phyloP scores from a whole-genome alignment of 2,797 vertebrate genomes.

The Peromyscus eremicus region DNA sequence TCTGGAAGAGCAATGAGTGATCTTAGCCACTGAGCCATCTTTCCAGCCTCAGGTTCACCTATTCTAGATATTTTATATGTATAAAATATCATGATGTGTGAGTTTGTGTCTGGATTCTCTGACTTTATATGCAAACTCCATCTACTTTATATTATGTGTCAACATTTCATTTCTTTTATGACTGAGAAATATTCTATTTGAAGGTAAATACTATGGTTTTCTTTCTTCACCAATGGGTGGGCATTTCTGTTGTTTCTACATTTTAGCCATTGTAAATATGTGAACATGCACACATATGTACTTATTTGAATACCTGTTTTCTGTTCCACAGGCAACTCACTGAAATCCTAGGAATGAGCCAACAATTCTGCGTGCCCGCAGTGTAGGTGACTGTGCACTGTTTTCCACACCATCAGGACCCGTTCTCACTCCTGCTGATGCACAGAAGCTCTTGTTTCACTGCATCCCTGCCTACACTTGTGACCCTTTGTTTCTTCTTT shows the following conservation, averaged over 20 bases:
- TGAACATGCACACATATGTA: background rate
- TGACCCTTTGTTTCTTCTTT: background rate
- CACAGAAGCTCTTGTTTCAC: background rate
- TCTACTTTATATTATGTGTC: background rate
- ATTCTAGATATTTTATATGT: background rate
- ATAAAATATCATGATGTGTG: background rate
- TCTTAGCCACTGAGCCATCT: background rate
- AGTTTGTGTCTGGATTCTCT: background rate
- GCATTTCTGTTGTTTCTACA: background rate
- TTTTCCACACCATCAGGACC: background rate
- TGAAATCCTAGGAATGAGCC: background rate
- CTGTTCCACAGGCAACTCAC: background rate
- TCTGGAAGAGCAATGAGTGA: background rate
- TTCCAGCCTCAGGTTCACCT: background rate
- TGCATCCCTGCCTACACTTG: background rate
- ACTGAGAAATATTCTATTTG: background rate
- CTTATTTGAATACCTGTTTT: background rate
- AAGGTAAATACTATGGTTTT: background rate
- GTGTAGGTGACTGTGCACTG: background rate
- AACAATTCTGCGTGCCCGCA: background rate
- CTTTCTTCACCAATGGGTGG: background rate
- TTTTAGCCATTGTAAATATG: background rate
- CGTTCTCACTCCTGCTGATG: too few relatives aligned
- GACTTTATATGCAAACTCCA: background rate
- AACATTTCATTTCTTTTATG: background rate